Evolutionary conservation across 1,140 invertebrate species (phyloP).

Genomic region (Nephotettix cincticeps): DNA sequence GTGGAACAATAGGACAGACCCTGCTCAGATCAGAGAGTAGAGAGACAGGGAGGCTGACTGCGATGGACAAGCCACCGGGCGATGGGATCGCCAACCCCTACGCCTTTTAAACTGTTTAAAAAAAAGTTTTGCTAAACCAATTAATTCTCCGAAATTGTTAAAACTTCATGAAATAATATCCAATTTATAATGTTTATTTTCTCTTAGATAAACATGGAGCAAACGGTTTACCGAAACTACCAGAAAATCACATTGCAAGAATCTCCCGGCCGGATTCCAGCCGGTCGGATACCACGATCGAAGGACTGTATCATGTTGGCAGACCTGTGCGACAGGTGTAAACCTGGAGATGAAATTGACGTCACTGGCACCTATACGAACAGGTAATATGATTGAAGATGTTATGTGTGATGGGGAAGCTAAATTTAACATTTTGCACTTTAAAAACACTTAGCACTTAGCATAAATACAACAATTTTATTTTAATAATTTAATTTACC

Average conservation of each 20-base stretch:
- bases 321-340: slow-evolving; percentile 95
- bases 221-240: slow-evolving; percentile 98
- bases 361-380: slow-evolving; percentile 95
- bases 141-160: neutral
- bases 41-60: too few relatives aligned
- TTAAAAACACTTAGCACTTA: too few relatives aligned
- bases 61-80: too few relatives aligned
- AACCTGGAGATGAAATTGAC: slow-evolving; percentile 98
- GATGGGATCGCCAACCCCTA: neutral
- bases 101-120: neutral
- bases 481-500: too few relatives aligned
- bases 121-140: neutral
- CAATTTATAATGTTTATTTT: slow-evolving; percentile 34
- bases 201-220: slow-evolving; percentile 83
- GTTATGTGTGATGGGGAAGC: too few relatives aligned
- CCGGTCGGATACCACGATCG: slow-evolving; percentile 95
- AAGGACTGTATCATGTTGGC: slow-evolving; percentile 96
- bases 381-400: slow-evolving; percentile 33
- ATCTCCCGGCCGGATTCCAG: slow-evolving; percentile 88
- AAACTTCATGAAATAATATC: slow-evolving; percentile 11
- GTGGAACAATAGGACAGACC: too few relatives aligned
- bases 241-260: slow-evolving; percentile 98
- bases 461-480: too few relatives aligned
- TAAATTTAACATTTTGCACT: too few relatives aligned
- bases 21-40: too few relatives aligned